A percentile compares a stretch with the other conserved stretches of the same genome.
Evolutionary conservation across 1,140 invertebrate species (phyloP).

Genomic region (Amyelois transitella): DNA sequence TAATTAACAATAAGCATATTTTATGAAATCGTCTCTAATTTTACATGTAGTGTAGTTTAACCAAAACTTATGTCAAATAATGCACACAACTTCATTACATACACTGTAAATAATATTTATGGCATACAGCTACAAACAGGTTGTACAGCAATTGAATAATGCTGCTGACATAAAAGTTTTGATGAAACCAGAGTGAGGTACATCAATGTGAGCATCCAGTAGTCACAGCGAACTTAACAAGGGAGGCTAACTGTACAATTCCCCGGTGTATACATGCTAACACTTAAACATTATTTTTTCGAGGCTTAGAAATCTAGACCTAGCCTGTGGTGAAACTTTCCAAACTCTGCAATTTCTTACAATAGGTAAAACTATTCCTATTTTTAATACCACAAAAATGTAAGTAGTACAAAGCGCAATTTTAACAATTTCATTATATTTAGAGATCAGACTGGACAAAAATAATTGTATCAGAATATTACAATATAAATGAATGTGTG

Average conservation of each 20-base stretch:
- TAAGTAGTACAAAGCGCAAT: conserved; percentile 30
- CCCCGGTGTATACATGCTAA: conserved; percentile 71
- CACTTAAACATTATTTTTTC: conserved; percentile 72
- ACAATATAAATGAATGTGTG: neutral
- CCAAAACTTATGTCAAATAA: conserved; percentile 55
- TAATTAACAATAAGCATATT: conserved; percentile 60
- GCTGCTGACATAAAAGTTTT: conserved; percentile 53
- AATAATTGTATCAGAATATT: conserved; percentile 3
- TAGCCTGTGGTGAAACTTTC: conserved; percentile 67
- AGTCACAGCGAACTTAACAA: conserved; percentile 72
- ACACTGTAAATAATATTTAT: conserved; percentile 49
- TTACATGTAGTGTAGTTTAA: conserved; percentile 62
- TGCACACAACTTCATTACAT: conserved; percentile 23
- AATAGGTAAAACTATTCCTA: conserved; percentile 20
- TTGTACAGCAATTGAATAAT: conserved; percentile 30
- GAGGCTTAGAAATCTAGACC: conserved; percentile 63
- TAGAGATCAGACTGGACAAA: conserved; percentile 32
- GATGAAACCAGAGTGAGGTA: conserved; percentile 58
- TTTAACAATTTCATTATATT: conserved; percentile 35
- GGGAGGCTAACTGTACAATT: conserved; percentile 75
- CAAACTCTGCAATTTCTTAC: conserved; percentile 59
- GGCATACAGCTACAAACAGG: conserved; percentile 50
- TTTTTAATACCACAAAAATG: conserved; percentile 39
- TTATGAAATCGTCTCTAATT: conserved; percentile 66
- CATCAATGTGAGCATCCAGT: conserved; percentile 62